A percentile compares a stretch with the other conserved stretches of the same genome.
Evolutionary conservation across 2,113 vertebrate genomes (phyloP).

Genomic region (Syngnathoides biaculeatus): DNA sequence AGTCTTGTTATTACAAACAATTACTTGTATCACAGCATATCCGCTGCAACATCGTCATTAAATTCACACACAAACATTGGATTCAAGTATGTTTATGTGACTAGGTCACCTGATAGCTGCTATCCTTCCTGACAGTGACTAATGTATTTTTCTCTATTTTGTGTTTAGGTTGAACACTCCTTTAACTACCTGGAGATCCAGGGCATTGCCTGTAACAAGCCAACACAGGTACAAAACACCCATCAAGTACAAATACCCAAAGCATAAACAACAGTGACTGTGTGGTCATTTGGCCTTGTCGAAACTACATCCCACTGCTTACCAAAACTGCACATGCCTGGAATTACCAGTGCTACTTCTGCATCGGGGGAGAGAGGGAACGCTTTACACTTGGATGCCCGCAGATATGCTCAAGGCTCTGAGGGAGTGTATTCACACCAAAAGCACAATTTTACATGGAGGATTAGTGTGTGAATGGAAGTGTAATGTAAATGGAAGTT

Average conservation of each 20-base stretch:
- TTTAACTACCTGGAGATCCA: slow-evolving; percentile 98
- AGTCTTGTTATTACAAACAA: slow-evolving; percentile 2
- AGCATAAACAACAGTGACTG: not conserved
- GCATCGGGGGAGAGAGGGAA: not conserved
- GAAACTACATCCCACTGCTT: not conserved
- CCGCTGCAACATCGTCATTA: not conserved
- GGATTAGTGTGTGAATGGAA: not conserved
- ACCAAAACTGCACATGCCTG: not conserved
- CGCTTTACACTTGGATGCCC: not conserved
- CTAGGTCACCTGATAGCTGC: not conserved
- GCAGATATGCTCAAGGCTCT: not conserved
- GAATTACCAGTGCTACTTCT: not conserved
- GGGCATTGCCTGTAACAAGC: slow-evolving; percentile 86
- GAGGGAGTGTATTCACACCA: not conserved
- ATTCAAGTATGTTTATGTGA: not conserved
- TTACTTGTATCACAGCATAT: not conserved
- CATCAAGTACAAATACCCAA: not conserved
- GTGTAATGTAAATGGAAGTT: not conserved
- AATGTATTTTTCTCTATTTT: slow-evolving; percentile 21
- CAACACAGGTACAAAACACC: slow-evolving; percentile 79
- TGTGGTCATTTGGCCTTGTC: not conserved
- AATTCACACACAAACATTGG: not conserved
- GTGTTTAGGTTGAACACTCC: slow-evolving; percentile 85
- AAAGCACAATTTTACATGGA: not conserved
- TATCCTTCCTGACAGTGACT: not conserved